A percentile compares a stretch with the other conserved stretches of the same genome.
Evolutionary conservation across 1,140 invertebrate genomes (phyloP).

Genomic region (Drosophila prosaltans): DNA sequence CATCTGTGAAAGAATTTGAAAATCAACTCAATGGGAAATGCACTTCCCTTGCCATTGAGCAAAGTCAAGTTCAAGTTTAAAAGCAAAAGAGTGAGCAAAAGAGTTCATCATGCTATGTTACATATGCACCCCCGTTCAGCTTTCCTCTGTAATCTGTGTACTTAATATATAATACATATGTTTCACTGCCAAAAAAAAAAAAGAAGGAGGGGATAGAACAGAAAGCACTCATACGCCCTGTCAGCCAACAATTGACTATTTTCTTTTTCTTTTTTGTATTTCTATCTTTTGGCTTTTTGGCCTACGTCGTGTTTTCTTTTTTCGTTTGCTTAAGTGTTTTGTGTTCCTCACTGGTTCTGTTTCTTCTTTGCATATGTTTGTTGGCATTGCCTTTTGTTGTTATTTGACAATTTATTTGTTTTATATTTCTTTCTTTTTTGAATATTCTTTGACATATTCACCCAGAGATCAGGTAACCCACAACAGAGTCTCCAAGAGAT

Average conservation of each 20-base stretch:
- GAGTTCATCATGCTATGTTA: conserved; percentile 38
- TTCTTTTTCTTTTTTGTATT: conserved; percentile 27
- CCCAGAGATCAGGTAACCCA: conserved; percentile 11
- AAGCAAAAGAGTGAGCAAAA: conserved; percentile 18
- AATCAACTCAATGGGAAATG: conserved; percentile 39
- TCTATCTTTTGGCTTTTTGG: conserved; percentile 20
- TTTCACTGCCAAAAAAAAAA: conserved; percentile 56
- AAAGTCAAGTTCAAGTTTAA: conserved; percentile 73
- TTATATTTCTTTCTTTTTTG: conserved; percentile 30
- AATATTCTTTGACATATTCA: conserved; percentile 8
- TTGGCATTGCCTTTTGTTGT: conserved; percentile 34
- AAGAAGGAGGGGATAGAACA: conserved; percentile 10
- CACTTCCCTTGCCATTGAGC: conserved; percentile 37
- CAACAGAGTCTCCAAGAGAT: background rate
- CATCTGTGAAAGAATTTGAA: background rate
- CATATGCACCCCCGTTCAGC: background rate
- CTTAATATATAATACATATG: conserved; percentile 28
- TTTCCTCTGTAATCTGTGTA: conserved; percentile 23
- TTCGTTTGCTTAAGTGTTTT: conserved; percentile 76
- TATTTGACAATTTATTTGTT: conserved; percentile 62
- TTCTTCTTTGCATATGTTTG: conserved; percentile 44
- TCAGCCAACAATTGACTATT: conserved; percentile 48
- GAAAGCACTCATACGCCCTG: conserved; percentile 59
- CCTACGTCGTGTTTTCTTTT: conserved; percentile 27
- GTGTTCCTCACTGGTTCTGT: conserved; percentile 24